phyloP scores from a whole-genome alignment of 2,113 vertebrate genomes.

The Ranitomeya imitator region DNA sequence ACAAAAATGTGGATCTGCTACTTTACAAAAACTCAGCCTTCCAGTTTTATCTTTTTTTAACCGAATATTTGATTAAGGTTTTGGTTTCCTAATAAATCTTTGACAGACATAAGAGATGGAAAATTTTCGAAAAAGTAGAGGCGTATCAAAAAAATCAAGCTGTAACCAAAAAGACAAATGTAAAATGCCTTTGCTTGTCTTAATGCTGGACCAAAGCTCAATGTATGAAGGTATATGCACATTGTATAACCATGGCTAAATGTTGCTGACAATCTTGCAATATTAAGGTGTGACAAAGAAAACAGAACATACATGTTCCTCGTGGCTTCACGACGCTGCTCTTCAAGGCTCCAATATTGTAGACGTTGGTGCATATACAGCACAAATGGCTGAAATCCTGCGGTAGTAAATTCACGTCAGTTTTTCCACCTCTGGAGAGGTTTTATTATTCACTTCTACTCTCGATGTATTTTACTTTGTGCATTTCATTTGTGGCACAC shows the following conservation, averaged over 20 bases:
- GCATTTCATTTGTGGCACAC: slow-evolving; percentile 75
- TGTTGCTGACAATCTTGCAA: slow-evolving; percentile 98
- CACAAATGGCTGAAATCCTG: slow-evolving; percentile 58
- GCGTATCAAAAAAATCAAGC: slow-evolving; percentile 85
- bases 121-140: slow-evolving; percentile 80
- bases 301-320: slow-evolving; percentile 75
- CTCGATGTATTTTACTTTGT: slow-evolving; percentile 74
- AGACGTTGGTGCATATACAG: neutral
- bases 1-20: slow-evolving; percentile 47
- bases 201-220: slow-evolving; percentile 99
- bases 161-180: slow-evolving; percentile 90
- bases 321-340: slow-evolving; percentile 91
- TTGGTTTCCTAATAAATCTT: slow-evolving; percentile 66
- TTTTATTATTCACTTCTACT: slow-evolving; percentile 75
- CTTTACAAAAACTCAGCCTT: slow-evolving; percentile 11
- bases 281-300: slow-evolving; percentile 83
- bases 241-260: slow-evolving; percentile 96
- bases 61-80: slow-evolving; percentile 50
- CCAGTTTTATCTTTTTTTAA: neutral
- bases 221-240: slow-evolving; percentile 95
- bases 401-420: slow-evolving; percentile 72
- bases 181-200: slow-evolving; percentile 89
- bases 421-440: slow-evolving; percentile 77
- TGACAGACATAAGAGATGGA: slow-evolving; percentile 66
- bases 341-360: slow-evolving; percentile 63